Conservation (phyloP, 2,888 invertebrate genomes). For the Slavum lentiscoides region DNA sequence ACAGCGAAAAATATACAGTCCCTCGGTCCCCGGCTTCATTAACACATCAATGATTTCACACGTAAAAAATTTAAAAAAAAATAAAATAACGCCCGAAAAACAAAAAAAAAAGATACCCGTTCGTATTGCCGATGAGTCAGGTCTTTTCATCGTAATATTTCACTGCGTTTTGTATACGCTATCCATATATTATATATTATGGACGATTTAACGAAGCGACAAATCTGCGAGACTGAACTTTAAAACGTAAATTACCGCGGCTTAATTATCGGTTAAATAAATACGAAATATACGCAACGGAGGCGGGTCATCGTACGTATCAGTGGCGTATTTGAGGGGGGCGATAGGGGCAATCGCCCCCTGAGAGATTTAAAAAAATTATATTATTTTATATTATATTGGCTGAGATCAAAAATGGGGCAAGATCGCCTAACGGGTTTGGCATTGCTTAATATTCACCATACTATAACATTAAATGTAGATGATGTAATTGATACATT, state of each 20-base stretch:
- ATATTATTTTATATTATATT: too few relatives aligned
- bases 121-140: constrained; percentile 16
- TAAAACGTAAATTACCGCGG: not conserved
- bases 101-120: constrained; percentile 15
- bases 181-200: not conserved
- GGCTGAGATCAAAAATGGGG: too few relatives aligned
- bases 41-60: constrained; percentile 36
- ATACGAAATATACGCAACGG: not conserved
- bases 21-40: constrained; percentile 45
- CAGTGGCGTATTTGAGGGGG: too few relatives aligned
- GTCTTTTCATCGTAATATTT: constrained; percentile 27
- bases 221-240: not conserved
- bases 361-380: too few relatives aligned
- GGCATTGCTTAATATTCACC: too few relatives aligned
- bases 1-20: constrained; percentile 32
- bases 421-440: too few relatives aligned
- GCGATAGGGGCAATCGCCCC: too few relatives aligned
- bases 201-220: constrained; percentile 31
- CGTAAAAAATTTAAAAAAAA: too few relatives aligned
- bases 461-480: too few relatives aligned
- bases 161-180: not conserved
- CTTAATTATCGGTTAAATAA: constrained; percentile 15
- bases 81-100: too few relatives aligned
- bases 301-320: not conserved
- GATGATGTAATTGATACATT: too few relatives aligned